Evolutionary conservation across 2,797 vertebrate species (phyloP).

Genomic region (Malurus leucopterus): DNA sequence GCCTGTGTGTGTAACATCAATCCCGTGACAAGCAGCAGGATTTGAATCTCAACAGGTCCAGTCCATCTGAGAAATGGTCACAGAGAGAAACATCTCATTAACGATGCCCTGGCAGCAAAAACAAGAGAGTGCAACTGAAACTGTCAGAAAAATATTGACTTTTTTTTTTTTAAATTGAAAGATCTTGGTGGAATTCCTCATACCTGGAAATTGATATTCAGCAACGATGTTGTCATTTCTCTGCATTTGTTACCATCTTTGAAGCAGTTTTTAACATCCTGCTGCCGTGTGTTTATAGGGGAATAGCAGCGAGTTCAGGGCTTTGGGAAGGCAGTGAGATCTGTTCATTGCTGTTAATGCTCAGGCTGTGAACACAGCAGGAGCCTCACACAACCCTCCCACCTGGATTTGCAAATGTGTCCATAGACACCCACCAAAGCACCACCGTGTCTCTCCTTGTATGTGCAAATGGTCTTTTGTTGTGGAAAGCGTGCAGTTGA

Average conservation of each 20-base stretch:
- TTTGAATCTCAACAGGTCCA: slow-evolving; percentile 34
- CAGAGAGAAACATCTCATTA: background rate
- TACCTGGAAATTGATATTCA: slow-evolving; percentile 40
- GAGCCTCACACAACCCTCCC: background rate
- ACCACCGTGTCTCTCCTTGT: slow-evolving; percentile 4
- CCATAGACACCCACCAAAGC: background rate
- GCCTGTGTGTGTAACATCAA: background rate
- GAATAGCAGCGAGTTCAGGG: slow-evolving; percentile 74
- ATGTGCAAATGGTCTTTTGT: background rate
- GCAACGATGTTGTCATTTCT: slow-evolving; percentile 75
- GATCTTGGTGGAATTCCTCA: slow-evolving; percentile 37
- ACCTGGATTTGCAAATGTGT: background rate
- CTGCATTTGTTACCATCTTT: slow-evolving; percentile 76
- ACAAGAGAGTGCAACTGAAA: background rate
- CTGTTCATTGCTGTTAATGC: slow-evolving; percentile 67
- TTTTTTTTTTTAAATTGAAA: slow-evolving; percentile 8
- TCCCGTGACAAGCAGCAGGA: background rate
- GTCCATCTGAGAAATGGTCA: background rate
- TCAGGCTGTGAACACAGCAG: slow-evolving; percentile 63
- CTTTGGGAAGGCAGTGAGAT: slow-evolving; percentile 64
- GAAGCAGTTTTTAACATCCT: slow-evolving; percentile 77
- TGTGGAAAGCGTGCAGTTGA: slow-evolving; percentile 21
- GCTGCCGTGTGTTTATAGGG: slow-evolving; percentile 78
- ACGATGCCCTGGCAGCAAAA: slow-evolving; percentile 8
- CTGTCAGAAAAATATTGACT: slow-evolving; percentile 46